These are phyloP conservation scores for Zaprionus ghesquierei DNA, from an alignment of 1,140 invertebrate genomes.

Conservation along the genomic window DNA sequence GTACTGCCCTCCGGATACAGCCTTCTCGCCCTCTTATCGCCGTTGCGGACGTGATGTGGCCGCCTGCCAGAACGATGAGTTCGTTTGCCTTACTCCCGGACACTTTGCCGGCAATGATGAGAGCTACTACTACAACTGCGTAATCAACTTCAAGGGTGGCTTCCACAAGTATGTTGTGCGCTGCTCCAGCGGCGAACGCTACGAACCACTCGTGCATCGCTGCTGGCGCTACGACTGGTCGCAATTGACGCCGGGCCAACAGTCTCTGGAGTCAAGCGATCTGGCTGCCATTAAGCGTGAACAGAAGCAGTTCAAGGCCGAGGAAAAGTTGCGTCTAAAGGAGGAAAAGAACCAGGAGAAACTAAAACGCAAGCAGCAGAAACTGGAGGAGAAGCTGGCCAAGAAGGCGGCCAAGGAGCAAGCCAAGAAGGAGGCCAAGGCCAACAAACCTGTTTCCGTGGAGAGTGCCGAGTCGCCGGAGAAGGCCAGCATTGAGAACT, in stretches of 20 bases:
- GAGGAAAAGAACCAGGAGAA: constrained; percentile 60
- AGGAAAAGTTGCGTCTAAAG: constrained; percentile 64
- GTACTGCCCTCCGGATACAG: constrained; percentile 40
- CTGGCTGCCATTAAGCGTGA: constrained; percentile 67
- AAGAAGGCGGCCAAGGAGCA: constrained; percentile 67
- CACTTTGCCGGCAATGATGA: constrained; percentile 52
- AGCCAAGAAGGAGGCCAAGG: constrained; percentile 67
- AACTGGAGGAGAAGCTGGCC: constrained; percentile 61
- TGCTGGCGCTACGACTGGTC: constrained; percentile 73
- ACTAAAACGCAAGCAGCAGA: constrained; percentile 64
- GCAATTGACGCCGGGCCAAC: constrained; percentile 43
- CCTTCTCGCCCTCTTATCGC: constrained; percentile 42
- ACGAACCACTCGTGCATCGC: constrained; percentile 34
- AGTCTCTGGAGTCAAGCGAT: constrained; percentile 51
- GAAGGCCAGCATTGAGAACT: not conserved
- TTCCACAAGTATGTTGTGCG: constrained; percentile 69
- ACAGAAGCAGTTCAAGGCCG: constrained; percentile 61
- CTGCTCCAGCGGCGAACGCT: constrained; percentile 56
- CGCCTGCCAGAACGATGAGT: constrained; percentile 43
- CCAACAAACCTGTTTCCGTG: constrained; percentile 32
- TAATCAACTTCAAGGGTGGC: constrained; percentile 37
- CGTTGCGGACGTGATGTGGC: constrained; percentile 66
- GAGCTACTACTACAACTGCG: constrained; percentile 64
- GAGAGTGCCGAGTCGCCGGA: constrained; percentile 60
- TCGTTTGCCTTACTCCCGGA: constrained; percentile 45